phyloP scores from a whole-genome alignment of 2,797 vertebrate species.

The Characodon lateralis region DNA sequence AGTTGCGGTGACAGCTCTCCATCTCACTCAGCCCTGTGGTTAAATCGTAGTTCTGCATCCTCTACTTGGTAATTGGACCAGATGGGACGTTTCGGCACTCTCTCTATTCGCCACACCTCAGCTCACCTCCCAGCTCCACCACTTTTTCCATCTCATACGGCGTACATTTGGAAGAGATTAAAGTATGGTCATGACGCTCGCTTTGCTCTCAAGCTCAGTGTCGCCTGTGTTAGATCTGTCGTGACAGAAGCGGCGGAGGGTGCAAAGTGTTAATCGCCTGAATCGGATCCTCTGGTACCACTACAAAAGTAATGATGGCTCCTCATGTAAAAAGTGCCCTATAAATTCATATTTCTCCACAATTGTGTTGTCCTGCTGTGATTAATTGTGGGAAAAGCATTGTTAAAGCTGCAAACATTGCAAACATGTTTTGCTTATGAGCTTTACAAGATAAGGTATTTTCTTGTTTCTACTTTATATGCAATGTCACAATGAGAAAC shows the following conservation, averaged over 20 bases:
- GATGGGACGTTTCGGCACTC: conserved; percentile 66
- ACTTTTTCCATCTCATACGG: conserved; percentile 60
- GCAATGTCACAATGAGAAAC: conserved; percentile 19
- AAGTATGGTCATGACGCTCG: conserved; percentile 39
- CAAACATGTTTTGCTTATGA: conserved; percentile 8
- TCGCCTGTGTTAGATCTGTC: conserved; percentile 30
- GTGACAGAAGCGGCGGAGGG: conserved; percentile 26
- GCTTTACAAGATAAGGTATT: conserved; percentile 29
- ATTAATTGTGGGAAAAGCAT: conserved; percentile 17
- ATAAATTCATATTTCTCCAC: conserved; percentile 14
- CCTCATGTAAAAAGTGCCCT: conserved; percentile 18
- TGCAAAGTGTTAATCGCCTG: conserved; percentile 43
- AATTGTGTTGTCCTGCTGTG: conserved; percentile 9
- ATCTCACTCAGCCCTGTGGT: conserved; percentile 52
- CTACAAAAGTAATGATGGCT: not conserved
- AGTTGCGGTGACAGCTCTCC: conserved; percentile 53
- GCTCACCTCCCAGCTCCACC: conserved; percentile 56
- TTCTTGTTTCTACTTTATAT: conserved; percentile 24
- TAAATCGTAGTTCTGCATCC: conserved; percentile 45
- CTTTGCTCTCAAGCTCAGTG: conserved; percentile 30
- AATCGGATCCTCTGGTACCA: conserved; percentile 30
- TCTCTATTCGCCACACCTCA: conserved; percentile 58
- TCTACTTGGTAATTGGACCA: conserved; percentile 69
- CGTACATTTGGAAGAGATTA: conserved; percentile 56
- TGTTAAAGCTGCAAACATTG: conserved; percentile 13